Conservation (phyloP, 2,113 vertebrate species). For the Polypterus bichir region DNA sequence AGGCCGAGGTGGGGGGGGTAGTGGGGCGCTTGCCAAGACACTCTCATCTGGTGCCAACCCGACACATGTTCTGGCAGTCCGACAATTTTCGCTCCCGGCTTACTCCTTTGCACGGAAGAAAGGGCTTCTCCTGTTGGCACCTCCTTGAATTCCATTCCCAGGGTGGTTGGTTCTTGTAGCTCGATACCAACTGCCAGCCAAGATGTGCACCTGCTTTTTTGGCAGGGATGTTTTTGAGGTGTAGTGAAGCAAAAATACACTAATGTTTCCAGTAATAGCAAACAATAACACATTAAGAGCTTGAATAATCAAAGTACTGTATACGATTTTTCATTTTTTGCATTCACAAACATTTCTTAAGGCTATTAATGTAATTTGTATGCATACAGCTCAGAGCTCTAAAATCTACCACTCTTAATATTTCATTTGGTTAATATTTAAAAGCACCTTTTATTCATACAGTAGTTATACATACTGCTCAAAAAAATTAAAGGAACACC, state of each 20-base stretch:
- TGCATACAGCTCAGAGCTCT: too few relatives aligned
- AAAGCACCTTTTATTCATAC: too few relatives aligned
- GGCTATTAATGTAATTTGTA: too few relatives aligned
- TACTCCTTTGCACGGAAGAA: slow-evolving; percentile 23
- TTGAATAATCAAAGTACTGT: not conserved
- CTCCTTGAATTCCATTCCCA: slow-evolving; percentile 25
- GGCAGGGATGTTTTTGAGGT: not conserved
- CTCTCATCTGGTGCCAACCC: slow-evolving; percentile 64
- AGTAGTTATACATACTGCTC: too few relatives aligned
- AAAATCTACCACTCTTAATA: too few relatives aligned
- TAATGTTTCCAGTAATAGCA: not conserved
- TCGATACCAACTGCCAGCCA: slow-evolving; percentile 48
- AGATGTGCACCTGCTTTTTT: slow-evolving; percentile 26
- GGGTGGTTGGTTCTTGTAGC: slow-evolving; percentile 29
- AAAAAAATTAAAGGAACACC: too few relatives aligned
- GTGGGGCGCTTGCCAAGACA: slow-evolving; percentile 51
- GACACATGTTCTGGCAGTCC: slow-evolving; percentile 62
- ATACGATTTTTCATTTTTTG: not conserved
- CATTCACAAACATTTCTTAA: too few relatives aligned
- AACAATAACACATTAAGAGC: not conserved
- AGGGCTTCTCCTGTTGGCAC: slow-evolving; percentile 26
- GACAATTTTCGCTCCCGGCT: slow-evolving; percentile 44
- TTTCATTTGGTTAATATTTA: too few relatives aligned
- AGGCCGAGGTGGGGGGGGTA: slow-evolving; percentile 51
- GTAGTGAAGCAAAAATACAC: not conserved